These are phyloP conservation scores for Cetonia aurata DNA, from an alignment of 2,888 invertebrate species.

Conservation along the genomic window DNA sequence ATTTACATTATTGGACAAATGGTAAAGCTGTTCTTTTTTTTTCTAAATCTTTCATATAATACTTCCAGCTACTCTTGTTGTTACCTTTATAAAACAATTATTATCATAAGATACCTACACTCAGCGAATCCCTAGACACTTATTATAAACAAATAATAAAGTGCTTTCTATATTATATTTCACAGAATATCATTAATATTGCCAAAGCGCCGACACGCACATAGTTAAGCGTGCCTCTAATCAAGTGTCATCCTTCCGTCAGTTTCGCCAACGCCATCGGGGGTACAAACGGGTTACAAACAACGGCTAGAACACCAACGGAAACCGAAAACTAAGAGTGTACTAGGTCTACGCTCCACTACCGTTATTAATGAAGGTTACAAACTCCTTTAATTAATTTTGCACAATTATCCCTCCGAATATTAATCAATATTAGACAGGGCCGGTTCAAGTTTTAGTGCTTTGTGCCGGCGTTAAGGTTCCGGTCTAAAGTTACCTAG, in stretches of 20 bases:
- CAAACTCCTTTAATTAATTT: slow-evolving; percentile 68
- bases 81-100: too few species aligned
- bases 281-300: slow-evolving; percentile 12
- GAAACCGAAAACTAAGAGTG: slow-evolving; percentile 31
- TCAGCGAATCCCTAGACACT: too few species aligned
- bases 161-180: neutral
- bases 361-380: slow-evolving; percentile 67
- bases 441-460: slow-evolving; percentile 36
- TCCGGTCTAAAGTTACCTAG: slow-evolving; percentile 27
- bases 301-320: slow-evolving; percentile 11
- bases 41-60: too few species aligned
- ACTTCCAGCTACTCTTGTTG: too few species aligned
- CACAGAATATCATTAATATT: slow-evolving; percentile 1
- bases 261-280: slow-evolving; percentile 16
- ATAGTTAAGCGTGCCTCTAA: slow-evolving; percentile 24
- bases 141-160: too few species aligned
- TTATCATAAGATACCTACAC: too few species aligned
- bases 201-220: slow-evolving; percentile 6
- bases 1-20: too few species aligned
- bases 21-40: too few species aligned
- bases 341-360: slow-evolving; percentile 43
- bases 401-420: slow-evolving; percentile 65
- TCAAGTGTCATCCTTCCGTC: slow-evolving; percentile 36
- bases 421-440: slow-evolving; percentile 64
- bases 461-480: slow-evolving; percentile 27